A percentile compares a stretch with the other conserved stretches of the same genome.
Evolutionary conservation across 2,888 invertebrate genomes (phyloP).

Genomic region (Chrysodeixis includens): DNA sequence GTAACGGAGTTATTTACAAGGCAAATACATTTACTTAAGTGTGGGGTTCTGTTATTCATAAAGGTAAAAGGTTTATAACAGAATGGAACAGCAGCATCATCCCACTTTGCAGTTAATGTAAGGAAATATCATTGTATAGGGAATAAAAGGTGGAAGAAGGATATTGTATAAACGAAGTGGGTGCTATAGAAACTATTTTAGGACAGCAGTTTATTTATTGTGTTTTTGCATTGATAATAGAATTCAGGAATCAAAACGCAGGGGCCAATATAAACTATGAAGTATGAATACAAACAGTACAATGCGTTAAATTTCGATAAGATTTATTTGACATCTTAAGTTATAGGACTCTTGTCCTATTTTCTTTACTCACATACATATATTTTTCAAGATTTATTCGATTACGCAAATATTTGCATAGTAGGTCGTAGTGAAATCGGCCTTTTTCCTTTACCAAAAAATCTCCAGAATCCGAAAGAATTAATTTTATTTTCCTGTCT

Average conservation of each 20-base stretch:
- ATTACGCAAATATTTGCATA: too few relatives aligned
- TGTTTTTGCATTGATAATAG: background rate
- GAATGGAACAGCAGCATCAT: background rate
- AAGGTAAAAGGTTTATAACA: conserved; percentile 3
- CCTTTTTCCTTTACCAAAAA: too few relatives aligned
- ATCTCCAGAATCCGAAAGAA: too few relatives aligned
- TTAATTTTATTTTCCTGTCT: background rate
- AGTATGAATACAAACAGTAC: too few relatives aligned
- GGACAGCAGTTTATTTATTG: background rate
- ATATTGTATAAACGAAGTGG: background rate
- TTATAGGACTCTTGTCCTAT: too few relatives aligned
- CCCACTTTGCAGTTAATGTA: background rate
- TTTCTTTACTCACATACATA: too few relatives aligned
- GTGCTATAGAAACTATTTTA: background rate
- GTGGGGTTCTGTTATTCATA: background rate
- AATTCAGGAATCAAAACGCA: background rate
- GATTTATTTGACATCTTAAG: too few relatives aligned
- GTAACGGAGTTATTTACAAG: background rate
- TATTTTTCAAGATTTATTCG: too few relatives aligned
- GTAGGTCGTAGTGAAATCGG: too few relatives aligned
- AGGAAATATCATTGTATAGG: conserved; percentile 1
- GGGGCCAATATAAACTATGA: too few relatives aligned
- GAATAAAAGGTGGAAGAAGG: background rate
- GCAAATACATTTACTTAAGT: background rate
- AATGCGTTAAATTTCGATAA: too few relatives aligned